A percentile compares a stretch with the other conserved stretches of the same genome.
Conservation (phyloP, 2,888 invertebrate genomes). For the Ormyrus labotus region DNA sequence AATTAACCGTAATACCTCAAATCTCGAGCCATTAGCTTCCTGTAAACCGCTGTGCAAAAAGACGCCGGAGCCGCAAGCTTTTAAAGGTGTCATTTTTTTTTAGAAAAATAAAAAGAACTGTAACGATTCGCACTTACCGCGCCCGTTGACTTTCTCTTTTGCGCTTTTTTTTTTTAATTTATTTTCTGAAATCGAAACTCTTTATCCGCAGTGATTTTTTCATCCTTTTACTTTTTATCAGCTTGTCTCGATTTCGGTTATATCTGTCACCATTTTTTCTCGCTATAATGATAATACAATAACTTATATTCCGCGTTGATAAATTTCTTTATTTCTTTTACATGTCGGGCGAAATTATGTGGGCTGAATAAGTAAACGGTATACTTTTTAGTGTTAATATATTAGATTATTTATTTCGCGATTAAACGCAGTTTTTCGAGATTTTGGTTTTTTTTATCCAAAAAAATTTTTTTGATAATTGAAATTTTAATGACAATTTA, state of each 20-base stretch:
- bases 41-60: background rate
- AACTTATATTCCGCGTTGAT: background rate
- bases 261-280: slow-evolving; percentile 4
- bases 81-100: background rate
- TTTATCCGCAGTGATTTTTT: background rate
- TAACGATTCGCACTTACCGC: background rate
- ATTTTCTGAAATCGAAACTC: background rate
- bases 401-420: no score
- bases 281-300: background rate
- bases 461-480: no score
- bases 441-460: no score
- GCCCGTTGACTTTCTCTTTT: slow-evolving; percentile 13
- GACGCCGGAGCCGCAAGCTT: no score
- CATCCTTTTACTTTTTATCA: slow-evolving; percentile 1
- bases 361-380: no score
- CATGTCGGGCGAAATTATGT: no score
- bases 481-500: no score
- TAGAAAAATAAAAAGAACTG: slow-evolving; percentile 5
- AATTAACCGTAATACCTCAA: slow-evolving; percentile 12
- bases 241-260: background rate
- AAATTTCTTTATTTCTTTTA: no score
- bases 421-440: no score
- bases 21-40: slow-evolving; percentile 10
- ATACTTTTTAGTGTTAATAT: no score
- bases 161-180: background rate